Evolutionary conservation across 2,113 vertebrate species (phyloP).

Genomic region (Odobenus rosmarus): DNA sequence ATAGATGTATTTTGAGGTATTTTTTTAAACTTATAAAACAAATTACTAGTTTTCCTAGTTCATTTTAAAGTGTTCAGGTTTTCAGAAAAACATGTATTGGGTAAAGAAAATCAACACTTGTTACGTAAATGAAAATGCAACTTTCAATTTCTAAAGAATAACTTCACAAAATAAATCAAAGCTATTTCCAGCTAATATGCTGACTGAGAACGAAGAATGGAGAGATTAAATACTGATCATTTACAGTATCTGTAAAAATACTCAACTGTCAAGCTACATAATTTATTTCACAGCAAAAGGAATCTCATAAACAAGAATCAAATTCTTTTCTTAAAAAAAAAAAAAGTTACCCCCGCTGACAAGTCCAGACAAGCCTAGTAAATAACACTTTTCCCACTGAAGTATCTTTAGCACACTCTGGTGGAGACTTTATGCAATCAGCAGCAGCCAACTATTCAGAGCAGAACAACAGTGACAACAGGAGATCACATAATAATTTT

Average conservation of each 20-base stretch:
- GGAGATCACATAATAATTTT: neutral
- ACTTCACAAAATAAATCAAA: neutral
- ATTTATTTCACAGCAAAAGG: conserved; percentile 29
- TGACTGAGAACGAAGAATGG: neutral
- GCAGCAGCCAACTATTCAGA: neutral
- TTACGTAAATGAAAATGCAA: neutral
- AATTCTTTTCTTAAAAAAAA: conserved; percentile 57
- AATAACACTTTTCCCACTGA: neutral
- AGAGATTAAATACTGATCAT: conserved; percentile 25
- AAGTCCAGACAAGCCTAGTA: neutral
- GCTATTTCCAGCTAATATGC: conserved; percentile 11
- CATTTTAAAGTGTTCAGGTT: conserved; percentile 59
- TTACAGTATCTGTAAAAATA: conserved; percentile 27
- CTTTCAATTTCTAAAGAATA: conserved; percentile 48
- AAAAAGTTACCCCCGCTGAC: neutral
- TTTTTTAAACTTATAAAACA: conserved; percentile 52
- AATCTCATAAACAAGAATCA: conserved; percentile 47
- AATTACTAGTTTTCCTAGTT: conserved; percentile 63
- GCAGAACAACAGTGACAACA: neutral
- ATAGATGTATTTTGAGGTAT: conserved; percentile 17
- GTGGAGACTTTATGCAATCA: conserved; percentile 68
- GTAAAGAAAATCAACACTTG: neutral
- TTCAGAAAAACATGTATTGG: neutral
- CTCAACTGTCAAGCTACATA: neutral
- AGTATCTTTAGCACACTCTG: conserved; percentile 80